These are phyloP conservation scores for Arothron firmamentum DNA, from an alignment of 2,113 vertebrate genomes.

Conservation along the genomic window DNA sequence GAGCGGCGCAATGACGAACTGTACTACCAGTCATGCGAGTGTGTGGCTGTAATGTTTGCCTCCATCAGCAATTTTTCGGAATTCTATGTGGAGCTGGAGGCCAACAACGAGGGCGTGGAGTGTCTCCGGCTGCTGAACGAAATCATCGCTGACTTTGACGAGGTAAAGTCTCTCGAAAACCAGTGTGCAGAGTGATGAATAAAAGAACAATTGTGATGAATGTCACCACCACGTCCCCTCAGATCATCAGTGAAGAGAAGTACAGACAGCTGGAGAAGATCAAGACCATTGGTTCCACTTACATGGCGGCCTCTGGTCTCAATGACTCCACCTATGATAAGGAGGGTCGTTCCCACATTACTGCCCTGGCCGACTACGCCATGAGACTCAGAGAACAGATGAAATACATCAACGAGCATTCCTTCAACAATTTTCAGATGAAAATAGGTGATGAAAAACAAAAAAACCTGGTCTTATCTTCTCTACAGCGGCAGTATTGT, in stretches of 20 bases:
- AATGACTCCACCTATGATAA: slow-evolving; percentile 92
- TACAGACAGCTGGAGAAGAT: slow-evolving; percentile 95
- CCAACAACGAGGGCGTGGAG: slow-evolving; percentile 95
- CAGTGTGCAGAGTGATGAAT: not conserved
- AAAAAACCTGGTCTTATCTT: not conserved
- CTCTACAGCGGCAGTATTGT: slow-evolving; percentile 82
- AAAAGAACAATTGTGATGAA: not conserved
- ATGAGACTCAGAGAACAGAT: slow-evolving; percentile 92
- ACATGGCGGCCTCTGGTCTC: slow-evolving; percentile 92
- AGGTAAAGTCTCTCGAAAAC: slow-evolving; percentile 71
- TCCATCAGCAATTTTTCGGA: slow-evolving; percentile 98
- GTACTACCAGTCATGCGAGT: slow-evolving; percentile 96
- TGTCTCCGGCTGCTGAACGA: slow-evolving; percentile 94
- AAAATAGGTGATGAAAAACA: slow-evolving; percentile 79
- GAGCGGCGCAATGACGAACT: slow-evolving; percentile 92
- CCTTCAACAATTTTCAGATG: slow-evolving; percentile 97
- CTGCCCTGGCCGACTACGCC: slow-evolving; percentile 87
- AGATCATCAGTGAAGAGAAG: slow-evolving; percentile 91
- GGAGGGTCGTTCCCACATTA: slow-evolving; percentile 84
- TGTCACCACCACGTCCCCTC: not conserved
- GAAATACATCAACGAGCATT: slow-evolving; percentile 94
- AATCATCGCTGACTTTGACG: slow-evolving; percentile 95
- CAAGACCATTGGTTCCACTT: slow-evolving; percentile 94
- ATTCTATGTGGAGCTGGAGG: slow-evolving; percentile 96
- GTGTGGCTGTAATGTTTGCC: slow-evolving; percentile 96